Base-by-base conservation (phyloP, 1,140 invertebrate species). In the Drosophila chauvacae region DNA sequence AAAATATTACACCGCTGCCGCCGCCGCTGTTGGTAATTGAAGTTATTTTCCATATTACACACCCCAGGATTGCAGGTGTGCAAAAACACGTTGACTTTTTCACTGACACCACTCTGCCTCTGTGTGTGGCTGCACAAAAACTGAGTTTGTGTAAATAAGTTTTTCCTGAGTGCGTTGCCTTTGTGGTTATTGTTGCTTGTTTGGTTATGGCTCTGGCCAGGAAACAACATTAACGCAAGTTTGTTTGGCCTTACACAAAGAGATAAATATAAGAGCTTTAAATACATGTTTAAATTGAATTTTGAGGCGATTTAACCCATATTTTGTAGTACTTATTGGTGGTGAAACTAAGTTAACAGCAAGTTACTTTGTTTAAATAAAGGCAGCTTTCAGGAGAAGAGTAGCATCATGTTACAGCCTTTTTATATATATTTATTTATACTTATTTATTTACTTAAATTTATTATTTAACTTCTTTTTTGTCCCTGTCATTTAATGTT, bases 31-130 rank as follows among this genome's bases (percentile, higher is more conserved):
- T 42, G 61, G 65, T 84, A 86, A 81, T 86, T 86, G 71, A 86
- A 81, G 82, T 86, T 81, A 70, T 81, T 86, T 86, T 77, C 56
- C 55, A 77, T 81, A 75, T 86, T 78, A 78, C 81, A 85, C 64
- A 45, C 60, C 63, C 69, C 57, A 42, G 51, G 45, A 44, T 57
- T 71, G 56, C 33, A 60, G 33, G 65, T 68, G 53, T 47, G 45
- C n/a, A 84, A 83, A 84, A 84, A 80, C 76, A 51, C 42, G 28
- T 71, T 72, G 65, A 64, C 53, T 79, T 80, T 77, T 77, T 65
- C 55, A 77, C 72, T 71, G 64, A 71, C 56, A 51, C 47, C 59
- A 57, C 66, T 63, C 33, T 56, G 14, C 14, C 14, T 18, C 20
- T n/a, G 14, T 26, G n/a, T 47, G 39, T 35, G 55, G 56, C 69